Percentiles rank a stretch among this genome's conserved stretches.
Evolutionary conservation across 1,140 invertebrate species (phyloP).

Genomic region (Cyphomyrmex costatus): DNA sequence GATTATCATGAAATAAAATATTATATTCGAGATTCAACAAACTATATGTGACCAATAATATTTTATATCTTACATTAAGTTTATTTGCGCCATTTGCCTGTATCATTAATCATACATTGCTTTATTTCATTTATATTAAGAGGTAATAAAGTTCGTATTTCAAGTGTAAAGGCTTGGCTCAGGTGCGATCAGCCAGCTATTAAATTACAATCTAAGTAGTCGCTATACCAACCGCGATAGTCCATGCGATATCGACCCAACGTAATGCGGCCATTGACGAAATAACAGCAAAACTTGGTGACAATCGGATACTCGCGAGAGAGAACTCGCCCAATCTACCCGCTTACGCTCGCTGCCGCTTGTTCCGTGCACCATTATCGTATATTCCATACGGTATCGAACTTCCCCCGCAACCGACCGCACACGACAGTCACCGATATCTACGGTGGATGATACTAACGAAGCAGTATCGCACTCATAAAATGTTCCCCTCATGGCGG

Average conservation of each 20-base stretch:
- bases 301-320: constrained; percentile 61
- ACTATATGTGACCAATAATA: not conserved
- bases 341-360: constrained; percentile 56
- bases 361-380: constrained; percentile 63
- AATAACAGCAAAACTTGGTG: constrained; percentile 67
- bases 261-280: constrained; percentile 52
- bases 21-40: not conserved
- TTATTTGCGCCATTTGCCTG: not conserved
- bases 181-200: constrained; percentile 37
- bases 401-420: constrained; percentile 54
- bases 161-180: constrained; percentile 11
- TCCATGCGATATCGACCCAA: constrained; percentile 36
- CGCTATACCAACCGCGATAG: constrained; percentile 42
- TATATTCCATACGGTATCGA: constrained; percentile 65
- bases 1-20: too few species aligned
- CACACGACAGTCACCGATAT: constrained; percentile 60
- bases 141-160: not conserved
- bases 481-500: constrained; percentile 21
- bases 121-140: not conserved
- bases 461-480: constrained; percentile 59
- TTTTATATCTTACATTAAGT: not conserved
- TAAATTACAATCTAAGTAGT: constrained; percentile 51
- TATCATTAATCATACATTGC: not conserved
- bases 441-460: constrained; percentile 61
- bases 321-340: constrained; percentile 57